Conservation (phyloP, 2,888 invertebrate genomes). For the Eulithis prunata region DNA sequence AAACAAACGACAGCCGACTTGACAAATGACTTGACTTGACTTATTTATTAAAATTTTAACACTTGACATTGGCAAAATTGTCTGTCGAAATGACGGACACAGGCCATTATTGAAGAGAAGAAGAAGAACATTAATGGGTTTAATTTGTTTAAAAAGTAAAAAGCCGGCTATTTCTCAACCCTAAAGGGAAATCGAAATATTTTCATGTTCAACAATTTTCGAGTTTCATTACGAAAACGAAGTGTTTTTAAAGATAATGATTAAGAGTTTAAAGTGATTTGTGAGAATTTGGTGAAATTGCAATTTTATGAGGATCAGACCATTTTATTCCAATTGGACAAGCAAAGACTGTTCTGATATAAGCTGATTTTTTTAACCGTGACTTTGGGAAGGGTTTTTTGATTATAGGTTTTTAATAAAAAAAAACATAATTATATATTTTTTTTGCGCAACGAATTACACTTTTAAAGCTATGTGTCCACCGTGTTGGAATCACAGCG, state of each 20-base stretch:
- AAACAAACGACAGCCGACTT: too few relatives aligned
- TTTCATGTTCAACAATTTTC: conserved; percentile 44
- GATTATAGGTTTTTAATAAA: neutral
- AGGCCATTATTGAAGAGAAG: too few relatives aligned
- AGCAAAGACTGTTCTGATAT: neutral
- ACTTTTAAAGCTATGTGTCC: too few relatives aligned
- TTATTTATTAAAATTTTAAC: too few relatives aligned
- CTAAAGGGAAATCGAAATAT: conserved; percentile 36
- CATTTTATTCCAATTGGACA: neutral
- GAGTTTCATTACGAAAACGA: conserved; percentile 41
- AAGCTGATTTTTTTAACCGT: neutral
- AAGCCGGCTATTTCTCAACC: conserved; percentile 12
- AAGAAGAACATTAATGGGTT: neutral
- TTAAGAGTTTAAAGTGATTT: conserved; percentile 40
- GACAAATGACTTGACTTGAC: too few relatives aligned
- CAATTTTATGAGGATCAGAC: conserved; percentile 14
- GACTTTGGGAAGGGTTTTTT: neutral
- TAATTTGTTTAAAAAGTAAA: neutral
- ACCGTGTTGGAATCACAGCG: too few relatives aligned
- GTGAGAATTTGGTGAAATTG: conserved; percentile 19
- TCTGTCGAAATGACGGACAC: too few relatives aligned
- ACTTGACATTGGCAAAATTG: too few relatives aligned
- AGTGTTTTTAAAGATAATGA: conserved; percentile 43
- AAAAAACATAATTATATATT: too few relatives aligned
- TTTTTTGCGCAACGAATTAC: too few relatives aligned